Conservation (phyloP, 2,797 vertebrate genomes). For the Syngnathus acus region DNA sequence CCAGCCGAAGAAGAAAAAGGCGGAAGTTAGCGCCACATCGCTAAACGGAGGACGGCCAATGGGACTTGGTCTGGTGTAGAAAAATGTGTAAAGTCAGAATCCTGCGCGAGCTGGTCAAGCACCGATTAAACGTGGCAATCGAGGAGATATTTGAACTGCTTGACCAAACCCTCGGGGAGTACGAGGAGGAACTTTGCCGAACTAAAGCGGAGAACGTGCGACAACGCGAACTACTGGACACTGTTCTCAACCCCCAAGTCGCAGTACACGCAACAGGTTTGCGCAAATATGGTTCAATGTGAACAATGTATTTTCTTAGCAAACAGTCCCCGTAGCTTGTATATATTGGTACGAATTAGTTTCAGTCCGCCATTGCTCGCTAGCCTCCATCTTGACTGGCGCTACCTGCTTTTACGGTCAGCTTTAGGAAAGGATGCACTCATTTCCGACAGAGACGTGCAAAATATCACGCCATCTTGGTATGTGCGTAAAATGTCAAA, state of each 20-base stretch:
- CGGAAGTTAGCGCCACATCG: neutral
- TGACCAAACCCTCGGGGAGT: neutral
- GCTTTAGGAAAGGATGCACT: neutral
- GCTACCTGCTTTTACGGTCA: neutral
- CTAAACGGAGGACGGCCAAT: neutral
- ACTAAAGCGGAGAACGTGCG: slow-evolving; percentile 1
- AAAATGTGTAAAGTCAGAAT: neutral
- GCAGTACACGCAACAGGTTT: neutral
- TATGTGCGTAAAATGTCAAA: neutral
- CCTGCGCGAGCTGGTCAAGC: neutral
- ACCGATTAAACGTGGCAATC: neutral
- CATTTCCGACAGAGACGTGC: neutral
- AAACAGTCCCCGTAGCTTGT: neutral
- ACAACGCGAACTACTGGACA: neutral
- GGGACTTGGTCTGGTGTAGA: neutral
- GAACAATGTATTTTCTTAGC: too few species aligned
- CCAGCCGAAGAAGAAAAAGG: neutral
- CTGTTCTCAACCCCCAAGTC: neutral
- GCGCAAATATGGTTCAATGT: neutral
- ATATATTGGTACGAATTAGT: neutral
- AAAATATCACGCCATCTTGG: neutral
- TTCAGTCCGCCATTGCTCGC: neutral
- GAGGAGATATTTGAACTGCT: neutral
- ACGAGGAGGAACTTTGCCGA: neutral
- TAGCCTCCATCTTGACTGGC: neutral